These are phyloP conservation scores for Blastomussa wellsi DNA, from an alignment of 92 coral and sea anemone species.

Conservation along the genomic window DNA sequence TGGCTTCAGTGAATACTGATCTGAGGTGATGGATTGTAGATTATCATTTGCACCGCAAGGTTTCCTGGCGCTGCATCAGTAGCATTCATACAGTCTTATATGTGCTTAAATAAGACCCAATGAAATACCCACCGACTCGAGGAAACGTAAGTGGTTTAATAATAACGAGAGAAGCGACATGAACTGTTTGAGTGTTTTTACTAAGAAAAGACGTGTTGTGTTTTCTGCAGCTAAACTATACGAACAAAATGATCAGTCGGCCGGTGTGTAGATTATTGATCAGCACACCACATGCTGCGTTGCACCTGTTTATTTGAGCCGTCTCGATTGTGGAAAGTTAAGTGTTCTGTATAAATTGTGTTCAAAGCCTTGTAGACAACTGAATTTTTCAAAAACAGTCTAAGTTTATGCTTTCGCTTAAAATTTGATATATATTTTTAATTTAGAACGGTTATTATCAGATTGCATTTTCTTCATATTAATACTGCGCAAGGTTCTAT, in stretches of 20 bases:
- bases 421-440: too few relatives aligned
- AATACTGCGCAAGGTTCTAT: too few relatives aligned
- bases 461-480: too few relatives aligned
- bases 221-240: background rate
- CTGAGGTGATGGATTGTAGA: background rate
- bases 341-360: background rate
- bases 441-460: too few relatives aligned
- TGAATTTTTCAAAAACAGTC: background rate
- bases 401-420: background rate
- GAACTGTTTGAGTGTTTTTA: background rate
- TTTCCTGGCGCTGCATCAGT: background rate
- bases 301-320: background rate
- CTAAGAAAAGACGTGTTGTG: background rate
- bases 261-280: background rate
- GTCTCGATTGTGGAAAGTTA: too few relatives aligned
- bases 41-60: background rate
- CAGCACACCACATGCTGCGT: background rate
- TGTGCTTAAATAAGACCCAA: background rate
- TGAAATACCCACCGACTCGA: too few relatives aligned
- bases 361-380: background rate
- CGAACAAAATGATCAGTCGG: background rate
- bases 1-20: too few relatives aligned
- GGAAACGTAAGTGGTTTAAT: background rate
- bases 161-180: background rate
- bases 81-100: too few relatives aligned